Conservation (phyloP, 2,888 invertebrate species). For the Caenorhabditis virilis region DNA sequence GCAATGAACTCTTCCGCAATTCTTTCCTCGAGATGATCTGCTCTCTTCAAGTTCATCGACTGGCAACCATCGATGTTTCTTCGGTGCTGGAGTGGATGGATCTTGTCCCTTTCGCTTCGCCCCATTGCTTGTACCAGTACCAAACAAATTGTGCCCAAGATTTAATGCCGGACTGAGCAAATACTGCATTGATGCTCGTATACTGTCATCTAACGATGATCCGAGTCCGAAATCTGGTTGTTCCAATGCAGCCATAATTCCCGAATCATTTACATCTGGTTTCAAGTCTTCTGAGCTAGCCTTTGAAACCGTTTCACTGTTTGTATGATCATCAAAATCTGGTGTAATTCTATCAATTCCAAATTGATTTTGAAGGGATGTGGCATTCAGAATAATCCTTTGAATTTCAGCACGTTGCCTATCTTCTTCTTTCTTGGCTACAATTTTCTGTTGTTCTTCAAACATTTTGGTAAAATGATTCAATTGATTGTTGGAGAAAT, state of each 20-base stretch:
- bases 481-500: neutral
- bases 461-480: constrained; percentile 1
- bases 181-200: constrained; percentile 44
- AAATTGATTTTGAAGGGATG: constrained; percentile 1
- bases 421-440: constrained; percentile 35
- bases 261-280: constrained; percentile 12
- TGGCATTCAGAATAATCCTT: constrained; percentile 37
- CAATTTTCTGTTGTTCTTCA: constrained; percentile 19
- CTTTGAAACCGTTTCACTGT: constrained; percentile 39
- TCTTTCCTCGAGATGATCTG: constrained; percentile 47
- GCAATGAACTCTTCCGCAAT: constrained; percentile 50
- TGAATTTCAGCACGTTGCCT: constrained; percentile 42
- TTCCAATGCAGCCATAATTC: constrained; percentile 3
- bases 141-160: constrained; percentile 18
- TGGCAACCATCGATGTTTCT: constrained; percentile 51
- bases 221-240: constrained; percentile 34
- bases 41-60: constrained; percentile 50
- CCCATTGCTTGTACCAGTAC: neutral
- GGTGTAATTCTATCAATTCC: constrained; percentile 32
- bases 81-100: constrained; percentile 17
- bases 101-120: constrained; percentile 18
- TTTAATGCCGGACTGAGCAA: constrained; percentile 38
- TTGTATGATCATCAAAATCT: constrained; percentile 26
- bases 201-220: constrained; percentile 43
- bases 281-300: constrained; percentile 37